These are phyloP conservation scores for Ladona fulva DNA, from an alignment of 1,140 invertebrate species.

Conservation along the genomic window DNA sequence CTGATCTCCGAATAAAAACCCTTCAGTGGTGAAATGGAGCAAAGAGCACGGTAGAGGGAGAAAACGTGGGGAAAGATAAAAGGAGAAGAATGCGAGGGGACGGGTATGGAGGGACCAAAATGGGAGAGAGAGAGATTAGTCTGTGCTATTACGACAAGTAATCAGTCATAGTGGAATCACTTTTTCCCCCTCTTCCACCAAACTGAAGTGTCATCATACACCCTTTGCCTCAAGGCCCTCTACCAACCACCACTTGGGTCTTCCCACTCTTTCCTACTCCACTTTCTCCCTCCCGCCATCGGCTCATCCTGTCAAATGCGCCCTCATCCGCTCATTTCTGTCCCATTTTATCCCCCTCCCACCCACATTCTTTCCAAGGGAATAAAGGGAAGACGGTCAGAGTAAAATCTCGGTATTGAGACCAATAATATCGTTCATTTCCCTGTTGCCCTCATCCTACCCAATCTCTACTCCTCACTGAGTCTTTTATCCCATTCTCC, in stretches of 20 bases:
- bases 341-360: not conserved
- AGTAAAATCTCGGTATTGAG: too few species aligned
- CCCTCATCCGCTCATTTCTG: not conserved
- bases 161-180: constrained; percentile 9
- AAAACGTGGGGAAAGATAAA: not conserved
- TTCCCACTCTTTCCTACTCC: not conserved
- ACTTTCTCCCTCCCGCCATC: too few species aligned
- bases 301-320: too few species aligned
- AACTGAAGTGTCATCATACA: not conserved
- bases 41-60: not conserved
- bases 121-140: not conserved
- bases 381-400: too few species aligned
- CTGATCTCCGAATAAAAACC: too few species aligned
- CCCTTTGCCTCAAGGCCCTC: not conserved
- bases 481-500: too few species aligned
- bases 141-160: not conserved
- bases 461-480: too few species aligned
- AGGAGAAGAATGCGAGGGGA: too few species aligned
- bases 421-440: too few species aligned
- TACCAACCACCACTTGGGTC: not conserved
- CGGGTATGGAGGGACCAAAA: not conserved
- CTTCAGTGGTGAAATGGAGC: not conserved
- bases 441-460: too few species aligned
- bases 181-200: not conserved
- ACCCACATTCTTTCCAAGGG: not conserved